Evolutionary conservation across 2,113 vertebrate species (phyloP).

Genomic region (Choloepus hoffmanni): DNA sequence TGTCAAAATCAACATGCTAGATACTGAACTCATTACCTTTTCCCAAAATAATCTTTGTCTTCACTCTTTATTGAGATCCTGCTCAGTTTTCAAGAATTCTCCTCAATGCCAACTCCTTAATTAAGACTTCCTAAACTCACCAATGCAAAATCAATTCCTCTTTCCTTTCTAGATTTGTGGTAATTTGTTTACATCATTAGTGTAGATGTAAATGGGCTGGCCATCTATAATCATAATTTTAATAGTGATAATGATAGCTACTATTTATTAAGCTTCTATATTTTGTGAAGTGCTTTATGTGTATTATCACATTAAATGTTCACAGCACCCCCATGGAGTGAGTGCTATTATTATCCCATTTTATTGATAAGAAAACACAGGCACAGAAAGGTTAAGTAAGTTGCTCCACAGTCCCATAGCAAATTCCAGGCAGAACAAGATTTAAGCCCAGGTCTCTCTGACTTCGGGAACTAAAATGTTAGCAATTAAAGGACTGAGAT

Average conservation of each 20-base stretch:
- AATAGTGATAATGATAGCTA: not conserved
- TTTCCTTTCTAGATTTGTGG: not conserved
- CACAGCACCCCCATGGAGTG: not conserved
- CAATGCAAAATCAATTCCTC: not conserved
- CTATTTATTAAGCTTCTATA: not conserved
- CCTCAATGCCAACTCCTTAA: not conserved
- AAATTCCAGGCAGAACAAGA: not conserved
- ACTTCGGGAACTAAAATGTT: not conserved
- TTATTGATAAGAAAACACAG: not conserved
- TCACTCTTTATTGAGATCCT: conserved; percentile 37
- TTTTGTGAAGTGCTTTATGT: not conserved
- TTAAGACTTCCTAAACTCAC: not conserved
- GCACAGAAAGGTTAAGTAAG: not conserved
- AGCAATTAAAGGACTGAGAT: not conserved
- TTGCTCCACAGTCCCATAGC: not conserved
- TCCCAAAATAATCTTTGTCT: not conserved
- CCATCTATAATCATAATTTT: conserved; percentile 1
- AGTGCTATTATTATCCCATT: not conserved
- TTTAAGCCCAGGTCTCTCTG: not conserved
- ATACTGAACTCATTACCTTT: conserved; percentile 5
- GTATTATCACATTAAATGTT: not conserved
- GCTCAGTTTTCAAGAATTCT: not conserved
- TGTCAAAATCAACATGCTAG: not conserved
- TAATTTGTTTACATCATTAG: not conserved
- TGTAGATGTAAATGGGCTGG: not conserved